phyloP scores from a whole-genome alignment of 2,888 invertebrate species.

The Cosmia pyralina region DNA sequence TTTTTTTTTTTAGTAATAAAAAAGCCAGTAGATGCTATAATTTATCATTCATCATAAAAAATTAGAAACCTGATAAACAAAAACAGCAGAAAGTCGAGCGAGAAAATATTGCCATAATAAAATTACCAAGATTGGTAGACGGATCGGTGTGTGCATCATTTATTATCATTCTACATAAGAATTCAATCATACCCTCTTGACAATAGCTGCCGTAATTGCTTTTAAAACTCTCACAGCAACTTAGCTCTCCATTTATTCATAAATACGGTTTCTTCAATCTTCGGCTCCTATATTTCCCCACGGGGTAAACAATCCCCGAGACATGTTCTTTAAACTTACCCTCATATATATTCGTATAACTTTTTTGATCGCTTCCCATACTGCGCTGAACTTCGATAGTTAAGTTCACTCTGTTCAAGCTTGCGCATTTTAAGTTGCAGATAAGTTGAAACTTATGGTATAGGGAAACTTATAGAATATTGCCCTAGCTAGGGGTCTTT shows the following conservation, averaged over 20 bases:
- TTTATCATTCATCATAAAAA: conserved; percentile 1
- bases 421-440: conserved; percentile 43
- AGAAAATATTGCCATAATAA: neutral
- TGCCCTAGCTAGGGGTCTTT: conserved; percentile 1
- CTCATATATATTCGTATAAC: conserved; percentile 50
- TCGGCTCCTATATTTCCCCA: conserved; percentile 22
- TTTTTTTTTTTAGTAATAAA: too few relatives aligned
- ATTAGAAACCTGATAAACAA: neutral
- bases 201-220: neutral
- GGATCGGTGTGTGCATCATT: conserved; percentile 9
- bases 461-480: conserved; percentile 32
- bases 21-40: neutral
- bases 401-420: conserved; percentile 21
- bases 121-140: neutral
- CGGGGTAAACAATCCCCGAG: conserved; percentile 25
- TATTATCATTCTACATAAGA: neutral
- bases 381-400: conserved; percentile 30
- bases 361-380: conserved; percentile 37
- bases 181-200: neutral
- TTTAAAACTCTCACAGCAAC: neutral
- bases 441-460: conserved; percentile 37
- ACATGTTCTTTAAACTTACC: conserved; percentile 25
- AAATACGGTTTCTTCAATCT: neutral
- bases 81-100: neutral
- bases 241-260: neutral